Base-by-base conservation (phyloP, 2,797 vertebrate genomes). In the Odontamblyopus rebecca region DNA sequence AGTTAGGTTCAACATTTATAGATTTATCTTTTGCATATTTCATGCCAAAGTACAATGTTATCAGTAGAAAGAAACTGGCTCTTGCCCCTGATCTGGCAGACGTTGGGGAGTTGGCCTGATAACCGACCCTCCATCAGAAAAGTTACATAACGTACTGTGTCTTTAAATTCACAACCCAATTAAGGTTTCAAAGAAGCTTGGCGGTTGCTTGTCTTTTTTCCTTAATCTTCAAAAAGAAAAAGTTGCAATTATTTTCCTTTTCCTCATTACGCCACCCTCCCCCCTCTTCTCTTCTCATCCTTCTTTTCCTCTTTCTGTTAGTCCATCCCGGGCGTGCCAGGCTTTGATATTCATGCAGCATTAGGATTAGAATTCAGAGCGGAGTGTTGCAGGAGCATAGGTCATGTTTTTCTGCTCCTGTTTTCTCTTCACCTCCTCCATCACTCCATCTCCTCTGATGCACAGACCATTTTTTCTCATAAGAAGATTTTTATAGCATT, bases 311-410 rank as follows among this genome's bases (percentile, higher is more conserved):
- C 69, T 54, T 19, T 72, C 81, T 71, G 4, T 11, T 15, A 3
- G 80, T 53, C 66, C 53, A 56, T 75, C 18, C 12, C 67, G 92
- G 91, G 92, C 71, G 35, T 75, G 64, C 66, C 73, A 11, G 0
- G 75, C 91, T 93, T 94, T 94, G 91, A 93, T 93, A 91, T 94
- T 93, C 88, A 91, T 89, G 86, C 23, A 57, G 30, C 27, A 59
- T 66, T 66, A 0, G 69, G 75, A 88, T 90, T 91, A 77, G 83
- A 79, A 91, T 91, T 84, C 89, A 86, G 74, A 89, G 64, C 72
- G 73, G 74, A 74, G 72, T 35, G 72, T 78, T 70, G 66, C 71
- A 19, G 68, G 80, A 79, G 85, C 82, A 65, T 5, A 74, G 90
- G 88, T 90, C 85, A 80, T 82, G 69, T 50, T 82, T 76, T 69